These are phyloP conservation scores for Thymallus thymallus DNA, from an alignment of 2,113 vertebrate genomes.

Conservation along the genomic window DNA sequence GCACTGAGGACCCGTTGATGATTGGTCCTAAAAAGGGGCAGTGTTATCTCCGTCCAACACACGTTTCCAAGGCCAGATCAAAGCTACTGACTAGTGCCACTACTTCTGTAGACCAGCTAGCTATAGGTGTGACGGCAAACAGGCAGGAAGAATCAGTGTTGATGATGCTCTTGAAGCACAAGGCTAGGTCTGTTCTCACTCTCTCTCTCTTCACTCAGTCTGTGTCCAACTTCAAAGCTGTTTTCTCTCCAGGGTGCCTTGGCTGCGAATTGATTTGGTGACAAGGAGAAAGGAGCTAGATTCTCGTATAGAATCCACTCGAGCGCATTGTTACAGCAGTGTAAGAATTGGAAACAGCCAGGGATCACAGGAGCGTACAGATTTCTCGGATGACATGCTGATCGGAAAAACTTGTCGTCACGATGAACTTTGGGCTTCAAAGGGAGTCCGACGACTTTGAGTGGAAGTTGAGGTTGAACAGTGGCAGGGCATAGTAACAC, in stretches of 20 bases:
- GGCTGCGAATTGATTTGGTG: constrained; percentile 35
- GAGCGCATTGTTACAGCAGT: constrained; percentile 9
- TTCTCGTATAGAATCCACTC: constrained; percentile 24
- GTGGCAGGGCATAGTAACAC: background rate
- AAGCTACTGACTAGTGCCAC: too few relatives aligned
- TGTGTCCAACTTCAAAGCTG: constrained; percentile 52
- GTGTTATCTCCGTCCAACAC: too few relatives aligned
- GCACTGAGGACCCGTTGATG: too few relatives aligned
- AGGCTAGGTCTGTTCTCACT: background rate
- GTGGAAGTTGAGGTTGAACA: background rate
- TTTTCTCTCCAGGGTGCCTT: constrained; percentile 27
- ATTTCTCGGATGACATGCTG: constrained; percentile 11
- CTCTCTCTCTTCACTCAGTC: background rate
- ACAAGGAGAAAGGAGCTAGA: constrained; percentile 18
- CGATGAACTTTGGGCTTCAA: background rate
- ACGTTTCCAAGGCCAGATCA: too few relatives aligned
- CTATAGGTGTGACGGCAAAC: too few relatives aligned
- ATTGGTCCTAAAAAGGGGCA: too few relatives aligned
- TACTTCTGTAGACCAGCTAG: too few relatives aligned
- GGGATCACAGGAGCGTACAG: constrained; percentile 8
- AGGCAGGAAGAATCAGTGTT: background rate
- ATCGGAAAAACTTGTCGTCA: background rate
- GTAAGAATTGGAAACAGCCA: background rate
- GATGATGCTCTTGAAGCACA: background rate
- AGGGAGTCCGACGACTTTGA: background rate